A percentile compares a stretch with the other conserved stretches of the same genome.
phyloP scores from a whole-genome alignment of 2,797 vertebrate genomes.

The Tarsius wallacei region DNA sequence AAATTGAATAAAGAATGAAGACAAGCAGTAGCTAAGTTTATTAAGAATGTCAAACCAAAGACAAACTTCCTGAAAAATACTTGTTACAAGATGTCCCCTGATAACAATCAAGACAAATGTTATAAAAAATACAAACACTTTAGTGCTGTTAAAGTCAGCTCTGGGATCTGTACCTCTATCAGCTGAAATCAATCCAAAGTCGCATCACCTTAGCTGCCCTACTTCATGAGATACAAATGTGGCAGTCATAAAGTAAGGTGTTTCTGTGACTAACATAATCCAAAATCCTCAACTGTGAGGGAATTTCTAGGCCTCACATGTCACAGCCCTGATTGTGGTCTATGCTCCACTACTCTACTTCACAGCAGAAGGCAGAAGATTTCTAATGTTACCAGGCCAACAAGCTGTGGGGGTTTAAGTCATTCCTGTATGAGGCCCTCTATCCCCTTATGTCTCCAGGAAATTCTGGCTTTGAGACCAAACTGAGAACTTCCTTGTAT shows the following conservation, averaged over 20 bases:
- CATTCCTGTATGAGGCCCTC: background rate
- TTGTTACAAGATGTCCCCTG: slow-evolving; percentile 34
- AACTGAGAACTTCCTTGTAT: background rate
- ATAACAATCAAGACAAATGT: slow-evolving; percentile 60
- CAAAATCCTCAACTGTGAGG: background rate
- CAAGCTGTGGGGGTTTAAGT: background rate
- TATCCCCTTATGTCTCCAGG: background rate
- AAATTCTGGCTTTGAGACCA: slow-evolving; percentile 43
- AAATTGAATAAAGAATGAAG: slow-evolving; percentile 42
- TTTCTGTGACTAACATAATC: background rate
- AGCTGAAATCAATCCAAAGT: slow-evolving; percentile 58
- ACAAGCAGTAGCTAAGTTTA: slow-evolving; percentile 30
- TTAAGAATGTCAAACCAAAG: slow-evolving; percentile 53
- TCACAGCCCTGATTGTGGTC: background rate
- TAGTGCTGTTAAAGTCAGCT: slow-evolving; percentile 55
- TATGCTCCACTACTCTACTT: background rate
- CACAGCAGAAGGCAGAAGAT: background rate
- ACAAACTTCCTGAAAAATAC: slow-evolving; percentile 60
- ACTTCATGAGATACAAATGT: slow-evolving; percentile 50
- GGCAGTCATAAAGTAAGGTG: background rate
- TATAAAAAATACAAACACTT: slow-evolving; percentile 39
- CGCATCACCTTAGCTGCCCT: slow-evolving; percentile 32
- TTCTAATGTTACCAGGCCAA: slow-evolving; percentile 19
- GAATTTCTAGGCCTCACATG: background rate
- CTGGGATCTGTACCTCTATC: slow-evolving; percentile 7